Evolutionary conservation across 2,797 vertebrate species (phyloP).

Genomic region (Chelidonichthys spinosus): DNA sequence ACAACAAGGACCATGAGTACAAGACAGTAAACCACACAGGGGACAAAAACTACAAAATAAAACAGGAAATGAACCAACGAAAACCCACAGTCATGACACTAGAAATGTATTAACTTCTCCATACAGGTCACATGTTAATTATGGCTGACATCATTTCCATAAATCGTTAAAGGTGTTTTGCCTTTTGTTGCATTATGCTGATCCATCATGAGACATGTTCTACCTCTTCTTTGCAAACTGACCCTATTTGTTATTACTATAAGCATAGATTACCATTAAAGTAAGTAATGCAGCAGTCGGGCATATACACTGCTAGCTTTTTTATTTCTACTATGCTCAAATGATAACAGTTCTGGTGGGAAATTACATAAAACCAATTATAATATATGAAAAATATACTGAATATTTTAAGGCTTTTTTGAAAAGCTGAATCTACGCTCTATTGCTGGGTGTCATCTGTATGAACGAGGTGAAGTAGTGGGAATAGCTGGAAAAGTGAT

Average conservation of each 20-base stretch:
- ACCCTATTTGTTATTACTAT: neutral
- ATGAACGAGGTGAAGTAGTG: too few relatives aligned
- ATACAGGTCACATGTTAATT: neutral
- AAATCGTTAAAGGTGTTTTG: conserved; percentile 9
- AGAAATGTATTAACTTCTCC: neutral
- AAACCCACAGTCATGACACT: too few relatives aligned
- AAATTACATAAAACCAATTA: too few relatives aligned
- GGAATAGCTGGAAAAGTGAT: too few relatives aligned
- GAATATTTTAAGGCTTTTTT: too few relatives aligned
- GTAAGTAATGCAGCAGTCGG: neutral
- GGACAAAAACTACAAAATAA: too few relatives aligned
- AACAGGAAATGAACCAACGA: too few relatives aligned
- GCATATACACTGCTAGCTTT: neutral
- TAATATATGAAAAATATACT: too few relatives aligned
- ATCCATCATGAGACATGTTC: neutral
- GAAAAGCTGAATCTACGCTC: too few relatives aligned
- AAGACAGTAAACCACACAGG: too few relatives aligned
- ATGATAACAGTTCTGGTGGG: neutral
- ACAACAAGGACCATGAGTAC: too few relatives aligned
- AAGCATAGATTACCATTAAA: neutral
- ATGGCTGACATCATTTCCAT: conserved; percentile 1
- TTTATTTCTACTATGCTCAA: neutral
- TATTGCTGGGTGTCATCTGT: too few relatives aligned
- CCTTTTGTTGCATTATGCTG: conserved; percentile 23
- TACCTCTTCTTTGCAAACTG: neutral